phyloP scores from a whole-genome alignment of 2,797 vertebrate species.

The Gallinago stenura region DNA sequence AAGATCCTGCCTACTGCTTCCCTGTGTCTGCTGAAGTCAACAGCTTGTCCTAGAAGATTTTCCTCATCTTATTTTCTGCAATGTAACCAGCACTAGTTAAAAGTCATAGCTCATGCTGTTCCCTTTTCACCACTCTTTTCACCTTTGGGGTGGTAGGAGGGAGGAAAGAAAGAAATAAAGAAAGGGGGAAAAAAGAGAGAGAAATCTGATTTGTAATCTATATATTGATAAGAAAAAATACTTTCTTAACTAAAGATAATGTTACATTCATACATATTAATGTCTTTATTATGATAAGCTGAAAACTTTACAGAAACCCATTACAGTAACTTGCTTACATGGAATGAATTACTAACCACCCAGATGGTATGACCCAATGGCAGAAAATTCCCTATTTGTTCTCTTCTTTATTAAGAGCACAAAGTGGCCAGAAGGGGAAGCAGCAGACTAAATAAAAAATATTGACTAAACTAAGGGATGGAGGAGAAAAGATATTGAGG shows the following conservation, averaged over 20 bases:
- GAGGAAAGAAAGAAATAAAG: background rate
- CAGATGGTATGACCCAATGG: background rate
- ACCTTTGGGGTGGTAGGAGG: background rate
- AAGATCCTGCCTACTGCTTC: background rate
- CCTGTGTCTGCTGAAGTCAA: background rate
- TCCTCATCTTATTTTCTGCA: background rate
- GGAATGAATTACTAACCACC: background rate
- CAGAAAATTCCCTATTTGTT: background rate
- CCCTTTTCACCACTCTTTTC: background rate
- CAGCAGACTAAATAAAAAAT: conserved; percentile 38
- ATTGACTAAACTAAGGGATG: conserved; percentile 2
- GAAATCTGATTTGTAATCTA: background rate
- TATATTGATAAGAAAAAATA: background rate
- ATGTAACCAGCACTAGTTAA: background rate
- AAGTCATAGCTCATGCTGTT: background rate
- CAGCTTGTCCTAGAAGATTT: background rate
- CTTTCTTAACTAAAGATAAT: background rate
- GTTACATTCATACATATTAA: background rate
- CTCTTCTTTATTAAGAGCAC: background rate
- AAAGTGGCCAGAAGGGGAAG: background rate
- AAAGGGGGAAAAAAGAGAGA: background rate
- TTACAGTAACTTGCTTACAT: background rate
- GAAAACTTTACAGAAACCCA: background rate
- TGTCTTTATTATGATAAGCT: background rate
- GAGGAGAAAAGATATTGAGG: conserved; percentile 26